Evolutionary conservation across 2,797 vertebrate genomes (phyloP).

Genomic region (Hydrocynus forskahlii): DNA sequence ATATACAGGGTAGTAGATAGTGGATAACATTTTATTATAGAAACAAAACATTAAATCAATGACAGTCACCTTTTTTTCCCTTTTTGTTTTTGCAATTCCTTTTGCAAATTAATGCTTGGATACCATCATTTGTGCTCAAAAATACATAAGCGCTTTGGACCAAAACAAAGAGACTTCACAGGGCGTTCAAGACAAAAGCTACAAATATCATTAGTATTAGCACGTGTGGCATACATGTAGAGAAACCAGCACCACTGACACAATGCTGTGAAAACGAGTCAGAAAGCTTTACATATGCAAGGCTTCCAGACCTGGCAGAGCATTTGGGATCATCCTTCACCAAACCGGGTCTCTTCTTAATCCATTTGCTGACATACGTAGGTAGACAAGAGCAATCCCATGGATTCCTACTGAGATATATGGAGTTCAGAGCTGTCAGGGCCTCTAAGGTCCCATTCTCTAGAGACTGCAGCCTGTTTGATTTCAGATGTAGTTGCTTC

Average conservation of each 20-base stretch:
- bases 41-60: not conserved
- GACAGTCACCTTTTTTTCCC: not conserved
- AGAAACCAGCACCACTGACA: not conserved
- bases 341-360: constrained; percentile 45
- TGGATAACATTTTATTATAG: not conserved
- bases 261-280: constrained; percentile 43
- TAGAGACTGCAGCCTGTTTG: constrained; percentile 64
- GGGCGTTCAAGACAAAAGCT: constrained; percentile 1
- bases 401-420: constrained; percentile 65
- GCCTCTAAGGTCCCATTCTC: constrained; percentile 56
- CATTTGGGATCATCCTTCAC: constrained; percentile 58
- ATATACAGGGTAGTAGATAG: not conserved
- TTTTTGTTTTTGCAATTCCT: not conserved
- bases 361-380: constrained; percentile 68
- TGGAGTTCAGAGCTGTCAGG: constrained; percentile 43
- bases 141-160: not conserved
- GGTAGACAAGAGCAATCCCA: constrained; percentile 67
- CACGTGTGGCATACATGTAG: not conserved
- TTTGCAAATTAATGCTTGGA: not conserved
- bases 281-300: constrained; percentile 8
- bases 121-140: not conserved
- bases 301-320: constrained; percentile 4
- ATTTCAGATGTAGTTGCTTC: constrained; percentile 64
- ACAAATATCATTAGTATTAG: constrained; percentile 1
- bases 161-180: not conserved